Evolutionary conservation across 2,113 vertebrate species (phyloP).

Genomic region (Calidris pugnax): DNA sequence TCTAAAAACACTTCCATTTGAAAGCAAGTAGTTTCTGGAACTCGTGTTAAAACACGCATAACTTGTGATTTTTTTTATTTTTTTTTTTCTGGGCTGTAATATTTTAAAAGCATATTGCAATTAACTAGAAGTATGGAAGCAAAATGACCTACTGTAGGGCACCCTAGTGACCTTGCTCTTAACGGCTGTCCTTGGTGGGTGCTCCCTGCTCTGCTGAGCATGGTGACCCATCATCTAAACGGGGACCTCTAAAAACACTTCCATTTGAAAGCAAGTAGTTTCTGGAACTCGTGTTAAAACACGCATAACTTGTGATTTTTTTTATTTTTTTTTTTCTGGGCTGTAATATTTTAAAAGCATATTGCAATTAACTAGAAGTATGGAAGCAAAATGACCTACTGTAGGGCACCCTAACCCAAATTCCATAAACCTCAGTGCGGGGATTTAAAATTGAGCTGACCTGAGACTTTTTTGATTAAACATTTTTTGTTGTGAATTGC

Average conservation of each 20-base stretch:
- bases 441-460: neutral
- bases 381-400: neutral
- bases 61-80: neutral
- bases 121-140: neutral
- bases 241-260: neutral
- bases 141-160: neutral
- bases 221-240: accelerated
- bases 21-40: neutral
- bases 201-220: neutral
- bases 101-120: neutral
- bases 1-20: neutral
- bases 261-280: neutral
- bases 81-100: neutral
- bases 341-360: neutral
- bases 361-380: neutral
- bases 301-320: neutral
- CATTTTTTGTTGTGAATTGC: neutral
- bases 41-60: neutral
- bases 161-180: neutral
- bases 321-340: neutral
- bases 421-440: neutral
- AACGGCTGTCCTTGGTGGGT: neutral
- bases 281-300: neutral
- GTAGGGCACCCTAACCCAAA: neutral
- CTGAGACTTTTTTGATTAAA: neutral